Evolutionary conservation across 1,140 invertebrate genomes (phyloP).

Genomic region (Papilio dardanus): DNA sequence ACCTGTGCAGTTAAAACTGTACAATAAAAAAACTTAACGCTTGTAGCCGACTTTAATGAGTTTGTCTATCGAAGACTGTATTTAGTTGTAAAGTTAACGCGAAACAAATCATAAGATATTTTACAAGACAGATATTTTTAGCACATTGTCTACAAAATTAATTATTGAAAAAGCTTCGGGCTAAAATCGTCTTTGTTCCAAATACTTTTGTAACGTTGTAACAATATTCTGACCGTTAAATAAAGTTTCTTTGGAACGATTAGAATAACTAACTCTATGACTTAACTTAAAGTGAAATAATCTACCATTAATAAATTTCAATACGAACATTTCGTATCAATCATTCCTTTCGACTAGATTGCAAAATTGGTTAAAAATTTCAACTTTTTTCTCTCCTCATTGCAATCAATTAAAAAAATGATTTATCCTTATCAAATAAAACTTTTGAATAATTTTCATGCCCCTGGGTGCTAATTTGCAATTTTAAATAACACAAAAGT

Average conservation of each 20-base stretch:
- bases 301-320: too few species aligned
- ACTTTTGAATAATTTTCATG: too few species aligned
- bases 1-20: too few species aligned
- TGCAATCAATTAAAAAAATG: background rate
- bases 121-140: background rate
- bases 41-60: too few species aligned
- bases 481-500: too few species aligned
- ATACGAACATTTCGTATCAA: background rate
- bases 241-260: background rate
- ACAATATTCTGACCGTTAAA: background rate
- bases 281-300: background rate
- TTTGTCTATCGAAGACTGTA: too few species aligned
- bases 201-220: background rate
- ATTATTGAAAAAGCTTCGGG: background rate
- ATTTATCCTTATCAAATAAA: background rate
- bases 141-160: background rate
- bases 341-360: background rate
- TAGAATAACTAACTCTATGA: background rate
- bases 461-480: too few species aligned
- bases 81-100: too few species aligned
- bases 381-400: background rate
- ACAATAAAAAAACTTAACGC: too few species aligned
- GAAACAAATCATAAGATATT: background rate
- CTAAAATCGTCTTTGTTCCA: constrained; percentile 7
- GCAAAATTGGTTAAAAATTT: background rate